phyloP scores from a whole-genome alignment of 2,113 vertebrate species.

The Phasianus colchicus region DNA sequence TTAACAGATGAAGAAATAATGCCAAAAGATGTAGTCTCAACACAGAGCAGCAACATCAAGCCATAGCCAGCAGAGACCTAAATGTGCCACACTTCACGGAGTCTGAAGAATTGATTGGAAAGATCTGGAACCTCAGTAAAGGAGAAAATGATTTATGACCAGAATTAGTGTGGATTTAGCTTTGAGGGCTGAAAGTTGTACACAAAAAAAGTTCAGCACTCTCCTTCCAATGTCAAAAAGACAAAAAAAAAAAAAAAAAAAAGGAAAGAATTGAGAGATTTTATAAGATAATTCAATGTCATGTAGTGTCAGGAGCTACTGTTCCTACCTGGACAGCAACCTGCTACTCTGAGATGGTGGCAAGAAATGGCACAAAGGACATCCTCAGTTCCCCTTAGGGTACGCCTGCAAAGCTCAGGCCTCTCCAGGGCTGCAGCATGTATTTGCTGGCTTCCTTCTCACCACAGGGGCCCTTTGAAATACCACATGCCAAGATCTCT shows the following conservation, averaged over 20 bases:
- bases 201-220: background rate
- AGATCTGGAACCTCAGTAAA: background rate
- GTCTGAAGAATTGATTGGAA: background rate
- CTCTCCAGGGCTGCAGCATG: fast-evolving
- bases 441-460: background rate
- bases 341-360: background rate
- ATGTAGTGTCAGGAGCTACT: fast-evolving
- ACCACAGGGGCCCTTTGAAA: background rate
- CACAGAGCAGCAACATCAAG: background rate
- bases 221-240: fast-evolving
- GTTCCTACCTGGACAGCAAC: background rate
- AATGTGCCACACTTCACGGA: fast-evolving
- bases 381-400: background rate
- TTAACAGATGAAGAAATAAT: background rate
- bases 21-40: background rate
- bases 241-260: background rate
- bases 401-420: background rate
- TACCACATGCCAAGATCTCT: fast-evolving
- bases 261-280: background rate
- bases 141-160: background rate
- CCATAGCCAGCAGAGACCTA: fast-evolving
- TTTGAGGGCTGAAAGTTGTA: background rate
- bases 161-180: background rate
- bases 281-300: background rate
- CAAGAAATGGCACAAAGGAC: background rate